phyloP scores from a whole-genome alignment of 1,140 invertebrate genomes.

The Drosophila mauritiana region DNA sequence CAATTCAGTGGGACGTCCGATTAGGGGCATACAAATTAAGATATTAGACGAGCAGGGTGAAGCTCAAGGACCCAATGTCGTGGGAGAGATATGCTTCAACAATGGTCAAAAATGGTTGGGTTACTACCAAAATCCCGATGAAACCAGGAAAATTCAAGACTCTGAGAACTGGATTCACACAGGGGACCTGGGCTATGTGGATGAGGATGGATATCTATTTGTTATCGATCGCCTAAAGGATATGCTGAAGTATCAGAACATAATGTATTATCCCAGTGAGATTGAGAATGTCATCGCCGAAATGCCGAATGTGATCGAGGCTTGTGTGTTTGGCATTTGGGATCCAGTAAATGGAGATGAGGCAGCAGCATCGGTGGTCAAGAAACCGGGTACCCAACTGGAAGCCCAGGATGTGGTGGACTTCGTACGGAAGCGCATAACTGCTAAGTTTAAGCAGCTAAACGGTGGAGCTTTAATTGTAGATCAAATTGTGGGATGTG shows the following conservation, averaged over 20 bases:
- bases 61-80: conserved; percentile 51
- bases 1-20: conserved; percentile 21
- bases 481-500: not conserved
- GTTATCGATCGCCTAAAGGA: conserved; percentile 90
- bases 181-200: conserved; percentile 89
- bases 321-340: conserved; percentile 56
- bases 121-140: conserved; percentile 85
- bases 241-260: conserved; percentile 88
- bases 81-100: conserved; percentile 80
- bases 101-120: conserved; percentile 62
- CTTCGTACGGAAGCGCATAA: conserved; percentile 57
- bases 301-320: conserved; percentile 42
- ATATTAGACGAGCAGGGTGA: conserved; percentile 24
- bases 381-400: conserved; percentile 12
- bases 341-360: conserved; percentile 37
- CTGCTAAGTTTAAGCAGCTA: not conserved
- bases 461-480: not conserved
- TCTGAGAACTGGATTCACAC: conserved; percentile 89
- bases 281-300: conserved; percentile 41
- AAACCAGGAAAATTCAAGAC: conserved; percentile 85
- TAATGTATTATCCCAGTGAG: conserved; percentile 60
- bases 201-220: conserved; percentile 87
- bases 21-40: conserved; percentile 15
- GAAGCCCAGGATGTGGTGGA: conserved; percentile 39
- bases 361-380: conserved; percentile 41